phyloP scores from a whole-genome alignment of 1,140 invertebrate species.

The Parapsyche elsis region DNA sequence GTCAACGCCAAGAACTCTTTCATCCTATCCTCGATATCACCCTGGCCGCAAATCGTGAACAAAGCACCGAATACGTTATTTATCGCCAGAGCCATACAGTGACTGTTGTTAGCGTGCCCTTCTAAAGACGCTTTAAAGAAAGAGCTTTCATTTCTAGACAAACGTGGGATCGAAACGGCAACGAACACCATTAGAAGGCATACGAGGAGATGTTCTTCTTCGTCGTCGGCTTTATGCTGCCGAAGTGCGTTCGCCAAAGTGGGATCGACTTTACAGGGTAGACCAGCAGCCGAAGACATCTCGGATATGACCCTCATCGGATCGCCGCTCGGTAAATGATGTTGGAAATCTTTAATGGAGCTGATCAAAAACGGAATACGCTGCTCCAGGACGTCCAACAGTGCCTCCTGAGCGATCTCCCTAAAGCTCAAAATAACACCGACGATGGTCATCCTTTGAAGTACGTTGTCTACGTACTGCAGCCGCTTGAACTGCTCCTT shows the following conservation, averaged over 20 bases:
- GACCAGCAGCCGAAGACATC: slow-evolving; percentile 95
- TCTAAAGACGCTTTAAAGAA: slow-evolving; percentile 92
- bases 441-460: slow-evolving; percentile 97
- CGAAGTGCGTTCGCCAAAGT: slow-evolving; percentile 89
- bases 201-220: slow-evolving; percentile 91
- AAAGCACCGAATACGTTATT: slow-evolving; percentile 97
- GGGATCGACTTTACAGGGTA: slow-evolving; percentile 94
- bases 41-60: slow-evolving; percentile 94
- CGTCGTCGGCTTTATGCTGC: slow-evolving; percentile 89
- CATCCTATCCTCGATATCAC: slow-evolving; percentile 97
- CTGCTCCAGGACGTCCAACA: slow-evolving; percentile 93
- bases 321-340: slow-evolving; percentile 91
- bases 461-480: slow-evolving; percentile 91
- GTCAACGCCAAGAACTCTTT: slow-evolving; percentile 98
- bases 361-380: slow-evolving; percentile 97
- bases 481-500: slow-evolving; percentile 94
- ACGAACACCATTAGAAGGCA: slow-evolving; percentile 99
- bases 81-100: slow-evolving; percentile 95
- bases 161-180: slow-evolving; percentile 95
- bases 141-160: slow-evolving; percentile 91
- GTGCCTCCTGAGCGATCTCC: slow-evolving; percentile 90
- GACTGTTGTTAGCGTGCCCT: slow-evolving; percentile 97
- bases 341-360: slow-evolving; percentile 94
- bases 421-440: slow-evolving; percentile 97
- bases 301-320: slow-evolving; percentile 94